Evolutionary conservation across 2,113 vertebrate species (phyloP).

Genomic region (Protobothrops flavoviridis): DNA sequence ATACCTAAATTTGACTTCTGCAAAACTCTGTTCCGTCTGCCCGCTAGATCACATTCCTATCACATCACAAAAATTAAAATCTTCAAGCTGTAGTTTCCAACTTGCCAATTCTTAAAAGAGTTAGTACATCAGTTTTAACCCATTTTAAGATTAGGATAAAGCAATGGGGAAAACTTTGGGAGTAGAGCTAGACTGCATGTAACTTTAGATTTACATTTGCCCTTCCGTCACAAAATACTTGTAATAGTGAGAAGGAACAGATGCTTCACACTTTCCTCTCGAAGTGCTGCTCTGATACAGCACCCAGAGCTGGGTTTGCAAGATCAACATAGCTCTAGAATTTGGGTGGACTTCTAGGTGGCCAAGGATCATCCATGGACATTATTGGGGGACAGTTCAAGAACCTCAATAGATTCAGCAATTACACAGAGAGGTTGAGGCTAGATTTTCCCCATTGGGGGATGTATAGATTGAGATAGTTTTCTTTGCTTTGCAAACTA

Average conservation of each 20-base stretch:
- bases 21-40: background rate
- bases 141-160: background rate
- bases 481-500: background rate
- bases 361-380: background rate
- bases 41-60: background rate
- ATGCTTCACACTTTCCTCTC: background rate
- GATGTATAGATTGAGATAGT: background rate
- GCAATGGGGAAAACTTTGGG: background rate
- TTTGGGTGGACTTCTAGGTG: background rate
- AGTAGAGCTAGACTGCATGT: background rate
- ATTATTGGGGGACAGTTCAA: background rate
- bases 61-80: background rate
- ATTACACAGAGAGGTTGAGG: background rate
- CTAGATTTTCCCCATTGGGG: background rate
- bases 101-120: background rate
- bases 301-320: background rate
- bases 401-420: background rate
- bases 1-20: background rate
- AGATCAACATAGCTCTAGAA: background rate
- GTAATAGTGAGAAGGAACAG: background rate
- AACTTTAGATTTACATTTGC: background rate
- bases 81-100: background rate
- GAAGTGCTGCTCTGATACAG: background rate
- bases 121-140: background rate
- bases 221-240: background rate